phyloP scores from a whole-genome alignment of 2,888 invertebrate species.

The Tipula helvola region DNA sequence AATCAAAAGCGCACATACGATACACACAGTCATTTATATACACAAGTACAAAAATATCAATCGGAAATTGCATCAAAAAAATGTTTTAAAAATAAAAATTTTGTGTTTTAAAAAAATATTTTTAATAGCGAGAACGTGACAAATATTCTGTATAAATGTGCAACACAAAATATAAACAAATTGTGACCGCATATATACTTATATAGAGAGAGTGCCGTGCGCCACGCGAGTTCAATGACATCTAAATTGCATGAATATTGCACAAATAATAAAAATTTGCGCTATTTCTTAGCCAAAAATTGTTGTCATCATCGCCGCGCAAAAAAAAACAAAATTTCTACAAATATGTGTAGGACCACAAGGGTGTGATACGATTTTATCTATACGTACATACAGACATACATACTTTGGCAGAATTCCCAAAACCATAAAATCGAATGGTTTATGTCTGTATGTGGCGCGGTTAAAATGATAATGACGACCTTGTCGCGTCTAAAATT shows the following conservation, averaged over 20 bases:
- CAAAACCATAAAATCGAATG: not conserved
- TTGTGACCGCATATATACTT: not conserved
- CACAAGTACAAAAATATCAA: not conserved
- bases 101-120: too few relatives aligned
- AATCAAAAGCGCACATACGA: not conserved
- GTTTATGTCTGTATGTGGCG: not conserved
- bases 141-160: not conserved
- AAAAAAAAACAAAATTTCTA: not conserved
- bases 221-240: not conserved
- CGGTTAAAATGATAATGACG: not conserved
- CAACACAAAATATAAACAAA: not conserved
- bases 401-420: not conserved
- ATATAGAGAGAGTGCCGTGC: not conserved
- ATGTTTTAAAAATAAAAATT: not conserved
- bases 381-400: not conserved
- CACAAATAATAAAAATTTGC: not conserved
- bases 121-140: not conserved
- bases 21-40: not conserved
- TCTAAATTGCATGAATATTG: not conserved
- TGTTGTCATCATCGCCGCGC: not conserved
- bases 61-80: slow-evolving; percentile 4
- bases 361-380: not conserved
- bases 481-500: not conserved
- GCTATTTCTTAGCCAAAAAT: not conserved
- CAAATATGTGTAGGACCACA: not conserved